These are phyloP conservation scores for Xanthostigma xanthostigma DNA, from an alignment of 2,888 invertebrate genomes.

Conservation along the genomic window DNA sequence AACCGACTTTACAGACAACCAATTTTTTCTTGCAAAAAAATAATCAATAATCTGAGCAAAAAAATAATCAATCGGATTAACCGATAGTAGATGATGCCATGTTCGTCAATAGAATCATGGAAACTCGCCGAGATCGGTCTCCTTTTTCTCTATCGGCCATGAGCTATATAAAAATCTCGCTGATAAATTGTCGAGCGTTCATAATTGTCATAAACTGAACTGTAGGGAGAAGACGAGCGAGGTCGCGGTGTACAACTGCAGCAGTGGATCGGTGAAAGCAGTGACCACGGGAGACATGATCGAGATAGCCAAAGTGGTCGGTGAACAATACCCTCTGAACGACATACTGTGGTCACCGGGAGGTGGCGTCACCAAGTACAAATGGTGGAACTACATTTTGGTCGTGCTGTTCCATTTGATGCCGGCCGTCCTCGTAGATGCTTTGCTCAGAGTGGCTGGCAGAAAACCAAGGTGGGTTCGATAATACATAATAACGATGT, in stretches of 20 bases:
- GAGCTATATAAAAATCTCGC: conserved; percentile 9
- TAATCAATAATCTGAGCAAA: too few relatives aligned
- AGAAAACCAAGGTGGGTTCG: conserved; percentile 52
- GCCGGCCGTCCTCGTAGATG: conserved; percentile 65
- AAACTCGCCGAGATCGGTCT: too few relatives aligned
- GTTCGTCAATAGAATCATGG: too few relatives aligned
- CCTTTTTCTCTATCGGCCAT: conserved; percentile 16
- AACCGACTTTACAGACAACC: too few relatives aligned
- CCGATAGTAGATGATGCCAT: too few relatives aligned
- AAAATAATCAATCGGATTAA: too few relatives aligned
- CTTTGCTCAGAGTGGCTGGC: conserved; percentile 45
- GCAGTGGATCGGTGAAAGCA: conserved; percentile 52
- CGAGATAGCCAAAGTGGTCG: conserved; percentile 34
- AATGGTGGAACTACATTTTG: conserved; percentile 46
- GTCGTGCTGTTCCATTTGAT: conserved; percentile 59
- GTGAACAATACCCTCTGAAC: conserved; percentile 46
- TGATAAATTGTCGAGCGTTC: background rate
- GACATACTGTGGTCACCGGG: conserved; percentile 53
- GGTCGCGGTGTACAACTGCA: conserved; percentile 65
- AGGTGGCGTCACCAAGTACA: conserved; percentile 40
- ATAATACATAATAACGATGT: too few relatives aligned
- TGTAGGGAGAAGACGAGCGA: conserved; percentile 19
- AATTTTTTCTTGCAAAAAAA: too few relatives aligned
- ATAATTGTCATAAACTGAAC: background rate
- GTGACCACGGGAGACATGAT: conserved; percentile 50